These are phyloP conservation scores for Atractosteus spatula DNA, from an alignment of 2,113 vertebrate species.

Conservation along the genomic window DNA sequence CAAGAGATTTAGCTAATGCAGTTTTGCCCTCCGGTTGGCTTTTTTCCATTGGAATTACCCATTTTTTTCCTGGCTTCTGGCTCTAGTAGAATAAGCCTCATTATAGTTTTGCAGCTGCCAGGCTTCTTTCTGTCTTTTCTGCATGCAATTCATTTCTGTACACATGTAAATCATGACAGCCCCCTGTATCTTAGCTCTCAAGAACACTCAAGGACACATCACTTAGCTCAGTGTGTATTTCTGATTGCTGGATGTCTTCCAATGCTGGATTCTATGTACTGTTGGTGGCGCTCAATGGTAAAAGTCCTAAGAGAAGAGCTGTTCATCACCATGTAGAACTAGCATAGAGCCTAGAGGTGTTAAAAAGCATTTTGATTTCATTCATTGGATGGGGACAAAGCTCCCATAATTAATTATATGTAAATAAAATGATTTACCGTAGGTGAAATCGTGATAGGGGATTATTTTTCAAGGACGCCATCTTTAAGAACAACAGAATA, in stretches of 20 bases:
- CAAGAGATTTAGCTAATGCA: conserved; percentile 38
- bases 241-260: background rate
- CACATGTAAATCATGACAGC: conserved; percentile 1
- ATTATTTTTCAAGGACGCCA: no score
- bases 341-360: no score
- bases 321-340: background rate
- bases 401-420: no score
- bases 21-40: conserved; percentile 23
- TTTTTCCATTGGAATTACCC: conserved; percentile 14
- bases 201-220: conserved; percentile 9
- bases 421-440: no score
- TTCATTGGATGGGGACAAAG: no score
- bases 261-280: conserved; percentile 3
- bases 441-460: no score
- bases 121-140: background rate
- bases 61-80: conserved; percentile 12
- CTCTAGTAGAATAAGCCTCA: conserved; percentile 7
- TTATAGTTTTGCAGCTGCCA: background rate
- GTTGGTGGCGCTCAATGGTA: conserved; percentile 4
- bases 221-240: background rate
- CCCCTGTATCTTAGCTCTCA: background rate
- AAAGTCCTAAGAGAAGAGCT: conserved; percentile 4
- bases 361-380: no score
- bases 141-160: conserved; percentile 1
- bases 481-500: no score